These are phyloP conservation scores for Littorina saxatilis DNA, from an alignment of 1,140 invertebrate genomes.

Conservation along the genomic window DNA sequence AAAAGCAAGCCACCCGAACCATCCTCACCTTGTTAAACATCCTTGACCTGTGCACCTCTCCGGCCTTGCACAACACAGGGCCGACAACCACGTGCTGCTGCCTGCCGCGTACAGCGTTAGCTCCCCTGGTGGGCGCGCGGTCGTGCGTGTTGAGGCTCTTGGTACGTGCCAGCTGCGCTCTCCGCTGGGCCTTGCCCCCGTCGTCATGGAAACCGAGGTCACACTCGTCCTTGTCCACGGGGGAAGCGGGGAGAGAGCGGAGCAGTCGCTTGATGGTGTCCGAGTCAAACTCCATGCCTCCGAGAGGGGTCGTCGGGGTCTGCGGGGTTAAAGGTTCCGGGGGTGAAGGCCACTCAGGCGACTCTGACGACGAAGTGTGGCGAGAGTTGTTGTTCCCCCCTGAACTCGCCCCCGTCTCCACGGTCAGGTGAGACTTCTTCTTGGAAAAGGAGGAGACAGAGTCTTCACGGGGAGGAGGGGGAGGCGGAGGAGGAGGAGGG, in stretches of 20 bases:
- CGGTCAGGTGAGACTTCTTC: conserved; percentile 33
- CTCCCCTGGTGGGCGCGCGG: conserved; percentile 39
- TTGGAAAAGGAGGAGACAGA: conserved; percentile 17
- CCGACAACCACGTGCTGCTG: conserved; percentile 30
- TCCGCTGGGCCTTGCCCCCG: conserved; percentile 9
- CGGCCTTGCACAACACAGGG: conserved; percentile 24
- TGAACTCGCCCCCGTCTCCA: conserved; percentile 10
- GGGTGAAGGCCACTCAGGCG: conserved; percentile 73
- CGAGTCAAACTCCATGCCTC: conserved; percentile 80
- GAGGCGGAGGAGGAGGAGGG: conserved; percentile 8
- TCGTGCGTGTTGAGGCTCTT: conserved; percentile 55
- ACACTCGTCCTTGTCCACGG: conserved; percentile 59
- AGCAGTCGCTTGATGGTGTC: conserved; percentile 95
- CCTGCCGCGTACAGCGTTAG: conserved; percentile 30
- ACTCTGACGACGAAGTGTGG: conserved; percentile 65
- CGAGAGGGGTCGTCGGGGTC: conserved; percentile 57
- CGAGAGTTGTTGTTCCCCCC: conserved; percentile 8
- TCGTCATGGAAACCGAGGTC: conserved; percentile 67
- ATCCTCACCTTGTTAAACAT: conserved; percentile 47
- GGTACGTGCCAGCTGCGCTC: conserved; percentile 43
- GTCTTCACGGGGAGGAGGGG: conserved; percentile 5
- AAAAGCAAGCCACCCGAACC: no score
- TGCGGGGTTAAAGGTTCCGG: conserved; percentile 71
- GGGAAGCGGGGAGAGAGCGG: conserved; percentile 87
- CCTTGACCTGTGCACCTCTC: conserved; percentile 20